Conservation (phyloP, 2,888 invertebrate genomes). For the Stenodema calcarata region DNA sequence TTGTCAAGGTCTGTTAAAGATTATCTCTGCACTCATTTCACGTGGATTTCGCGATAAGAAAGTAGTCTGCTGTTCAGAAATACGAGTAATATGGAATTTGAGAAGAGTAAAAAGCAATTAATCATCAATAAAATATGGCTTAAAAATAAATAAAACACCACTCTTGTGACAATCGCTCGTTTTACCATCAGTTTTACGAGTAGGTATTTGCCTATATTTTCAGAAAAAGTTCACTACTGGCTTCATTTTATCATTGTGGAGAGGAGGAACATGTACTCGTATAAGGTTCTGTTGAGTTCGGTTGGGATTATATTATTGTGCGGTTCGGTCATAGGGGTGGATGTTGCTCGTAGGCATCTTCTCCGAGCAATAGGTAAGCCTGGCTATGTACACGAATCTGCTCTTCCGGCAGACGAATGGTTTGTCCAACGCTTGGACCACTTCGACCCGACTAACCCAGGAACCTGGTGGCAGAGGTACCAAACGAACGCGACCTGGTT, state of each 20-base stretch:
- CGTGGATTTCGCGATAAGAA: neutral
- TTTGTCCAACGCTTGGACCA: conserved; percentile 85
- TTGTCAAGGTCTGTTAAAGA: neutral
- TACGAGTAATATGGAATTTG: neutral
- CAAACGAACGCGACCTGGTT: conserved; percentile 55
- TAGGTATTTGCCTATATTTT: neutral
- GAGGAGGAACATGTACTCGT: neutral
- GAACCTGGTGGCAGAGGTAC: conserved; percentile 68
- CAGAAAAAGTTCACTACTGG: neutral
- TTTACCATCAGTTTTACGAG: neutral
- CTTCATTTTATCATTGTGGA: neutral
- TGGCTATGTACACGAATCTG: neutral
- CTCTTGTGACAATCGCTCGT: neutral
- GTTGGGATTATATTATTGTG: neutral
- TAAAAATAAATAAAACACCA: neutral
- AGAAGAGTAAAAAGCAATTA: neutral
- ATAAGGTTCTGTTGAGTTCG: neutral
- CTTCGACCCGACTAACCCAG: conserved; percentile 72
- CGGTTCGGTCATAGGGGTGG: neutral
- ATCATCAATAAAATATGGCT: neutral
- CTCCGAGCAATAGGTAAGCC: neutral
- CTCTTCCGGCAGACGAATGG: conserved; percentile 71
- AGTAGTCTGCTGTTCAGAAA: neutral
- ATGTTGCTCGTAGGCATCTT: neutral
- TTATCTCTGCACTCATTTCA: neutral